Evolutionary conservation across 2,888 invertebrate species (phyloP), one percentile per base, ranked within the genome.

Genomic region (Alentia gelatinosa): DNA sequence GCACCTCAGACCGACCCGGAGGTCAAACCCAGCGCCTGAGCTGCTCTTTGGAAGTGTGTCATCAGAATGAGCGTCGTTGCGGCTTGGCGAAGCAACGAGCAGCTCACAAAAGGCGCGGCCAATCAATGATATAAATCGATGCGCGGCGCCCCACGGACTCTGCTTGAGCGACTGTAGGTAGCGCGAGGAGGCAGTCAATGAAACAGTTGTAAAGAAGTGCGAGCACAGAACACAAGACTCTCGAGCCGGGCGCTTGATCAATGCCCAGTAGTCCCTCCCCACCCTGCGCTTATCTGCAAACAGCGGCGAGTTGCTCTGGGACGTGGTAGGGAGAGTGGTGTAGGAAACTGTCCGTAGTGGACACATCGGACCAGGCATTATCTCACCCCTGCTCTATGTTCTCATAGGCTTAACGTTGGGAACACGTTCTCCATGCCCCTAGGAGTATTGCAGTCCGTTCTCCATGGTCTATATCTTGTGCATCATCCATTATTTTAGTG

Each of bases 161-260:
- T 15, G 79, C 79, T 79, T n/a, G 33, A 33, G 35, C 79, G 35
- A 63, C 37, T 79, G 79, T 30, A 74, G 74, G 7, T 40, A 35
- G 4, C n/a, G 39, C 39, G 39, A 19, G 37, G 68, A 30, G 79
- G n/a, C 23, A 35, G 47, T 86, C 86, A 86, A 86, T 86, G 86
- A 47, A 86, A 86, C 47, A 42, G 86, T 86, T 86, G 86, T 86
- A 86, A 86, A 86, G 86, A 86, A 86, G 86, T n/a, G 30, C 47
- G 47, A 42, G 86, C 42, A 42, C 30, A 47, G 86, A 47, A 86
- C 86, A 86, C 86, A 47, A 86, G 86, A 86, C 86, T 86, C 86
- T 86, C 50, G 30, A 35, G 26, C 30, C 26, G 9, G 33, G 5
- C 30, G 30, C 30, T 86, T 86, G 86, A 86, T 86, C 47, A 50